phyloP scores from a whole-genome alignment of 2,113 vertebrate genomes.

The Orycteropus afer region DNA sequence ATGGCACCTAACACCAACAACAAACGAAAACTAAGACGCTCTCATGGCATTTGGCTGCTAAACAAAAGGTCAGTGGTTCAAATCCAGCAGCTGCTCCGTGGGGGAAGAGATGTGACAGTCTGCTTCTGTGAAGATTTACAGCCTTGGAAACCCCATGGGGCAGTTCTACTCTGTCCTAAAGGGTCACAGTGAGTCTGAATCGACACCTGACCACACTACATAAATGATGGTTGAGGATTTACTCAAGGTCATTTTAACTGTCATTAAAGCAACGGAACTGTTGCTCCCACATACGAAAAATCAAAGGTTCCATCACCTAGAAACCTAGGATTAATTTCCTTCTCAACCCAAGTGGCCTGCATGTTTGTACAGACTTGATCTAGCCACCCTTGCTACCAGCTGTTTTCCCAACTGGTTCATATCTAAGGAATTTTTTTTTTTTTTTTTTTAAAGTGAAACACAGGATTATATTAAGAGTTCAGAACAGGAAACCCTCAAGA shows the following conservation, averaged over 20 bases:
- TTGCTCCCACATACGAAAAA: background rate
- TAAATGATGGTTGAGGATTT: background rate
- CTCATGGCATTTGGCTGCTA: no score
- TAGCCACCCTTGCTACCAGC: background rate
- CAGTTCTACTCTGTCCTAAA: no score
- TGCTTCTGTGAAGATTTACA: no score
- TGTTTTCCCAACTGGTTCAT: background rate
- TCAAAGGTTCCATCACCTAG: background rate
- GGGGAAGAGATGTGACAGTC: no score
- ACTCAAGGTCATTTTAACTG: constrained; percentile 26
- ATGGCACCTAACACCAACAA: no score
- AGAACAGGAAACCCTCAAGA: constrained; percentile 40
- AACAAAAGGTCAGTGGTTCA: no score
- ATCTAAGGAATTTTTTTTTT: background rate
- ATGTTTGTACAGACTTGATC: background rate
- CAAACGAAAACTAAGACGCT: no score
- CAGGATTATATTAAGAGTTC: constrained; percentile 35
- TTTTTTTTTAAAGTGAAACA: no score
- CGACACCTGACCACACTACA: no score
- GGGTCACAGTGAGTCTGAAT: no score
- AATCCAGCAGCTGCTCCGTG: no score
- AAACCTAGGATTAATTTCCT: background rate
- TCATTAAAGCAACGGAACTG: background rate
- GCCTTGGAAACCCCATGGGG: no score
- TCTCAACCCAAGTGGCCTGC: background rate